Percentiles rank a stretch among this genome's conserved stretches.
These are phyloP conservation scores for Morinoia aosen DNA, from an alignment of 2,888 invertebrate species.

Conservation along the genomic window DNA sequence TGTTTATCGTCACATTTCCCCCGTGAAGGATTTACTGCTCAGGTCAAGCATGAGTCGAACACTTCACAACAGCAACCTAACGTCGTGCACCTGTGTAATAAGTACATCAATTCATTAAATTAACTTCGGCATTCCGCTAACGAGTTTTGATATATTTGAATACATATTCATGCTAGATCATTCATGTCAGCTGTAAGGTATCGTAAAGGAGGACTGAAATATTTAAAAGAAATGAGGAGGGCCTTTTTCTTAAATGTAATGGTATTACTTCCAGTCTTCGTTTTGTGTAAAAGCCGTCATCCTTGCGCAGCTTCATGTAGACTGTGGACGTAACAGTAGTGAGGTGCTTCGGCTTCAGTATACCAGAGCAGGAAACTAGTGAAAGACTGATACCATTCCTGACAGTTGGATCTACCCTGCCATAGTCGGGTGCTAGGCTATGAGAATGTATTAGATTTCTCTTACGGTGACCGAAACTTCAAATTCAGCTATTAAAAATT, in stretches of 20 bases:
- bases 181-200: not conserved
- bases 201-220: not conserved
- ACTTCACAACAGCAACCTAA: not conserved
- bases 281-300: not conserved
- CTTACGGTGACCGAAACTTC: not conserved
- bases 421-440: not conserved
- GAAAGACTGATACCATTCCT: not conserved
- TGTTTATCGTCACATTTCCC: not conserved
- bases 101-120: not conserved
- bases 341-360: not conserved
- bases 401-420: not conserved
- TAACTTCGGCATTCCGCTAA: not conserved
- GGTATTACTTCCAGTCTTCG: too few species aligned
- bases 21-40: not conserved
- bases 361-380: not conserved
- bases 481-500: not conserved
- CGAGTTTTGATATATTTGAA: not conserved
- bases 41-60: not conserved
- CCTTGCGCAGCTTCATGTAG: not conserved
- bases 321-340: not conserved
- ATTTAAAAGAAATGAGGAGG: not conserved
- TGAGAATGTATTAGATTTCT: not conserved
- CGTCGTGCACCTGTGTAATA: not conserved
- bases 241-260: not conserved
- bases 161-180: not conserved